These are phyloP conservation scores for Lampris incognitus DNA, from an alignment of 2,113 vertebrate genomes.

Conservation along the genomic window DNA sequence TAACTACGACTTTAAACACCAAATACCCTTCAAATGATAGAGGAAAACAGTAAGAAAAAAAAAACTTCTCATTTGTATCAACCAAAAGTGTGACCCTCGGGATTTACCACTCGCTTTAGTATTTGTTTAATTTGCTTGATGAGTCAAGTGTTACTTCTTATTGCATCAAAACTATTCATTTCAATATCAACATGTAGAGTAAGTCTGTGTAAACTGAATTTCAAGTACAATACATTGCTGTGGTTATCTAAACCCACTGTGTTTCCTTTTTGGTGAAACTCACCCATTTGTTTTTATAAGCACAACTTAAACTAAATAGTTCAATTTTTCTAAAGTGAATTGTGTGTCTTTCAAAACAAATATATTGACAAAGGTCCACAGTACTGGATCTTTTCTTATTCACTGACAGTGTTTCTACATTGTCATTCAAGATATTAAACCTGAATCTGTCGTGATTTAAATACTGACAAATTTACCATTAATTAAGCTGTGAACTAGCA, in stretches of 20 bases:
- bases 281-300: too few species aligned
- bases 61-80: not conserved
- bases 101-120: not conserved
- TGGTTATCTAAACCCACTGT: not conserved
- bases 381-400: not conserved
- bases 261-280: not conserved
- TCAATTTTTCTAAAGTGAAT: not conserved
- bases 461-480: slow-evolving; percentile 70
- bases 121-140: slow-evolving; percentile 1
- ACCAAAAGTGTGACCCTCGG: too few species aligned
- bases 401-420: slow-evolving; percentile 7
- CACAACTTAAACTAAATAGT: not conserved
- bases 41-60: slow-evolving; percentile 21
- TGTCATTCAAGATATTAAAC: slow-evolving; percentile 46
- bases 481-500: slow-evolving; percentile 54
- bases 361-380: too few species aligned
- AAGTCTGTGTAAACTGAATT: too few species aligned
- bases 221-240: too few species aligned
- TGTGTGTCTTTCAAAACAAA: not conserved
- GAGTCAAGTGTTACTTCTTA: not conserved
- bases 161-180: too few species aligned
- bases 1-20: slow-evolving; percentile 12
- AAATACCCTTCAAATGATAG: slow-evolving; percentile 17
- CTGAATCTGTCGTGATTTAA: slow-evolving; percentile 36
- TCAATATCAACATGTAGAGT: too few species aligned